These are phyloP conservation scores for Ibycter americanus DNA, from an alignment of 2,797 vertebrate genomes.

Conservation along the genomic window DNA sequence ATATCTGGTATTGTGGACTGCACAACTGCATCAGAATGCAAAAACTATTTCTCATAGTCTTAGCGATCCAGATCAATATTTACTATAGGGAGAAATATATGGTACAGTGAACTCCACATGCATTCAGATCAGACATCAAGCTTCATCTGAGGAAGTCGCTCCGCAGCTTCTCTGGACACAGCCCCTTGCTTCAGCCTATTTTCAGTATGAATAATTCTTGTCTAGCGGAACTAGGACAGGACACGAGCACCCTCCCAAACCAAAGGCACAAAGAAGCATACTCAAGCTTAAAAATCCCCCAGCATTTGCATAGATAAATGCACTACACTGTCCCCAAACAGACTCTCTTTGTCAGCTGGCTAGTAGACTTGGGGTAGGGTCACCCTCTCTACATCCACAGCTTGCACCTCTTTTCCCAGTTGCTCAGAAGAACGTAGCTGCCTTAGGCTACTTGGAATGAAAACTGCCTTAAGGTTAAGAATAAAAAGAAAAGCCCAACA, in stretches of 20 bases:
- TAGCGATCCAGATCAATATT: background rate
- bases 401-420: background rate
- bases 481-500: background rate
- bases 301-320: background rate
- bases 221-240: background rate
- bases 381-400: background rate
- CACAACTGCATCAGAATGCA: background rate
- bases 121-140: background rate
- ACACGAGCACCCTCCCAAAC: background rate
- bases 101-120: background rate
- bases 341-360: background rate
- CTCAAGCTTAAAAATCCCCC: background rate
- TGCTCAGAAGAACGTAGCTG: background rate
- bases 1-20: background rate
- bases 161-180: background rate
- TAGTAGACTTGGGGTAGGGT: background rate
- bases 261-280: background rate
- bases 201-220: background rate
- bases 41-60: background rate
- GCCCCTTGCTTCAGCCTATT: background rate
- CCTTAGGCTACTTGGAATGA: background rate
- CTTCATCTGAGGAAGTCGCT: background rate
- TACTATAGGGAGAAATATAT: background rate
- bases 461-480: background rate
- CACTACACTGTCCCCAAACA: background rate